These are phyloP conservation scores for Cryptops parisi DNA, from an alignment of 2,888 invertebrate genomes.

Conservation along the genomic window DNA sequence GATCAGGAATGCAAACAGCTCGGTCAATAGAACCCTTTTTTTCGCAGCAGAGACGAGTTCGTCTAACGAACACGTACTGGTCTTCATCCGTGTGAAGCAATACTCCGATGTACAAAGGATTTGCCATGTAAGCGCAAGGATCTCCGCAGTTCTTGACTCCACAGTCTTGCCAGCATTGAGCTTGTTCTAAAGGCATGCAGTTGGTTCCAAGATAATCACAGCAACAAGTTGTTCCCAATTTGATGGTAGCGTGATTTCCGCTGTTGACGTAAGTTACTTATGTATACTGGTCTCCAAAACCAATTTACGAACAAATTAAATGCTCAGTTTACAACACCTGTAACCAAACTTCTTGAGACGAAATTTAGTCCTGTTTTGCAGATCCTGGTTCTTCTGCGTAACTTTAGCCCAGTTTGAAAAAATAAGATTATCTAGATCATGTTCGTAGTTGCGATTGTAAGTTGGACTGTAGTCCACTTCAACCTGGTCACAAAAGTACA, in stretches of 20 bases:
- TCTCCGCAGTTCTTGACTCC: slow-evolving; percentile 21
- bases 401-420: not conserved
- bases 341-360: too few relatives aligned
- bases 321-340: too few relatives aligned
- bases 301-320: too few relatives aligned
- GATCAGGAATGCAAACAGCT: not conserved
- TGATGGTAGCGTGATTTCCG: slow-evolving; percentile 13
- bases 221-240: slow-evolving; percentile 31
- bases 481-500: too few relatives aligned
- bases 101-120: slow-evolving; percentile 34
- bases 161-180: not conserved
- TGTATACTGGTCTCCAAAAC: not conserved
- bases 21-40: not conserved
- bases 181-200: slow-evolving; percentile 23
- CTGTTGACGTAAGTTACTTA: too few relatives aligned
- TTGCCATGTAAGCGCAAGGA: slow-evolving; percentile 30
- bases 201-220: slow-evolving; percentile 33
- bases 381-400: not conserved
- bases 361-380: not conserved
- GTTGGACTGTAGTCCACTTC: not conserved
- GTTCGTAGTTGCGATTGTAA: not conserved
- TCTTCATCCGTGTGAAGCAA: slow-evolving; percentile 30
- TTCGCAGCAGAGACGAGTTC: not conserved
- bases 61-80: slow-evolving; percentile 27
- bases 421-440: not conserved